Percentiles rank a stretch among this genome's conserved stretches.
Evolutionary conservation across 1,140 invertebrate genomes (phyloP).

Genomic region (Ceratitis capitata): DNA sequence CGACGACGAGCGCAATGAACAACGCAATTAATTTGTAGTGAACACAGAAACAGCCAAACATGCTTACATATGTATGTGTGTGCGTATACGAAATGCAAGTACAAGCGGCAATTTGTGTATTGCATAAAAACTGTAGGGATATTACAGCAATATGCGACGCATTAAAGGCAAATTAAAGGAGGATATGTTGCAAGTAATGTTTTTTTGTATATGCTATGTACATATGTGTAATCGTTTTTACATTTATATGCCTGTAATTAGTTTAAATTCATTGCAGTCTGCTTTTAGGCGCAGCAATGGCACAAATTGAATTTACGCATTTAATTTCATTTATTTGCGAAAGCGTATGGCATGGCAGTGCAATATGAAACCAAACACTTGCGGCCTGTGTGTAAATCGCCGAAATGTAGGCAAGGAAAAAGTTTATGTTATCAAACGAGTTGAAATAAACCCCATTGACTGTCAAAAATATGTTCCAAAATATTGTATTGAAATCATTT

Average conservation of each 20-base stretch:
- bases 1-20: neutral
- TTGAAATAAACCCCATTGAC: too few relatives aligned
- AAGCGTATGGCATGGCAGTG: too few relatives aligned
- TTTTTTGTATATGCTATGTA: neutral
- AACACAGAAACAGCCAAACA: neutral
- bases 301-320: neutral
- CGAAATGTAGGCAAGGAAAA: too few relatives aligned
- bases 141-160: neutral
- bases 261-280: slow-evolving; percentile 28
- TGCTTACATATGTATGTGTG: neutral
- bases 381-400: too few relatives aligned
- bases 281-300: neutral
- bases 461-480: too few relatives aligned
- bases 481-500: too few relatives aligned
- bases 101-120: neutral
- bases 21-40: slow-evolving; percentile 32
- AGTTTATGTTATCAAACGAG: too few relatives aligned
- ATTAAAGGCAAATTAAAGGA: neutral
- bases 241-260: neutral
- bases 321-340: slow-evolving; percentile 32
- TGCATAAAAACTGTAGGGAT: neutral
- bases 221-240: neutral
- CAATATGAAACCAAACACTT: too few relatives aligned
- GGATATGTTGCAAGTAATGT: neutral
- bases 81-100: neutral